phyloP scores from a whole-genome alignment of 2,888 invertebrate species.

The Anodontia alba region DNA sequence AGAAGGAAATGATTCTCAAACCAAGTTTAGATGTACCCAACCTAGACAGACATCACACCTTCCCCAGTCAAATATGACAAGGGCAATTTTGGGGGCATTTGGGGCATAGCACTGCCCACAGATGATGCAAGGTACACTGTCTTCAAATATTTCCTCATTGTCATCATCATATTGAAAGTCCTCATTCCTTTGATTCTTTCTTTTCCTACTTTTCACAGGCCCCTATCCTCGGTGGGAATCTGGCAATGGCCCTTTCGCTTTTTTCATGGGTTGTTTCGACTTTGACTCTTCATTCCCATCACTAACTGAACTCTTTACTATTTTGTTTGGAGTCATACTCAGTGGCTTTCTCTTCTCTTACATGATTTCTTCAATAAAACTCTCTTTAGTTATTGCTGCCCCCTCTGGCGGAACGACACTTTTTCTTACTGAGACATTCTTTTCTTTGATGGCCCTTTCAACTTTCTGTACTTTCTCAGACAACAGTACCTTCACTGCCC shows the following conservation, averaged over 20 bases:
- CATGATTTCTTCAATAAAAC: background rate
- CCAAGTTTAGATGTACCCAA: background rate
- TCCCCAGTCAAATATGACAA: background rate
- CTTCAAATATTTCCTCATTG: background rate
- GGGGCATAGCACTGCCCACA: background rate
- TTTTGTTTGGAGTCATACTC: background rate
- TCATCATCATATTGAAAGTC: background rate
- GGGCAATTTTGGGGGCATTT: background rate
- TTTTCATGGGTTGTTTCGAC: background rate
- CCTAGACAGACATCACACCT: background rate
- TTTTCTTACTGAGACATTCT: background rate
- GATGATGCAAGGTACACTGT: background rate
- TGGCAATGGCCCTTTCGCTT: background rate
- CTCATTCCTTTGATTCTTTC: background rate
- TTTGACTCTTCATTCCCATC: background rate
- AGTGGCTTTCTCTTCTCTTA: background rate
- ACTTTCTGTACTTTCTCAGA: background rate
- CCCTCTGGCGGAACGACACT: background rate
- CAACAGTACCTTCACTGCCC: background rate
- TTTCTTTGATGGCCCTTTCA: background rate
- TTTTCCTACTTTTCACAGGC: background rate
- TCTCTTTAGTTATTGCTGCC: background rate
- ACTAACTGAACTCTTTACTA: background rate
- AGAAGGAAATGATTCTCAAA: too few species aligned
- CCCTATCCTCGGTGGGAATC: background rate